Evolutionary conservation across 2,888 invertebrate species (phyloP).

Genomic region (Odontomyia ornata): DNA sequence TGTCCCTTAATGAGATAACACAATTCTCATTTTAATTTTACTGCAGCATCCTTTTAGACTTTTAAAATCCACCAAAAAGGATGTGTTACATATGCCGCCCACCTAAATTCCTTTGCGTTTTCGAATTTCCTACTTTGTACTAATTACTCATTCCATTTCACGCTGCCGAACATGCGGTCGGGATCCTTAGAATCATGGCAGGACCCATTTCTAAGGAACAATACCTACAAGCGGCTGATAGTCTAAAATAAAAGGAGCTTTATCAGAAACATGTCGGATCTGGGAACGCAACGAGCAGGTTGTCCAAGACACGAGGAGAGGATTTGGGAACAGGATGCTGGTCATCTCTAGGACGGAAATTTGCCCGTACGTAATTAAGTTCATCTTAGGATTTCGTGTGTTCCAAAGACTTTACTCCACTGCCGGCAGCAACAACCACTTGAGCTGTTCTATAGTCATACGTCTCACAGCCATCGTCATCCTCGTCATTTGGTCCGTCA

Average conservation of each 20-base stretch:
- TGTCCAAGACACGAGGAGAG: conserved; percentile 15
- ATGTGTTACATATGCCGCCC: too few species aligned
- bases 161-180: conserved; percentile 17
- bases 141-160: conserved; percentile 27
- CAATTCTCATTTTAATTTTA: too few species aligned
- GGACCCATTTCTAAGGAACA: conserved; percentile 23
- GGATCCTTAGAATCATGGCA: not conserved
- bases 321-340: conserved; percentile 34
- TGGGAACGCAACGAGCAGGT: conserved; percentile 18
- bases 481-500: conserved; percentile 32
- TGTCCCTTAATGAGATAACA: too few species aligned
- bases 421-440: conserved; percentile 41
- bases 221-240: conserved; percentile 4
- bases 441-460: conserved; percentile 14
- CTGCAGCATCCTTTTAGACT: too few species aligned
- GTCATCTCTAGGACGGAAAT: conserved; percentile 41
- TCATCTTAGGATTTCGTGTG: conserved; percentile 50
- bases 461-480: not conserved
- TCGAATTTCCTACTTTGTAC: conserved; percentile 16
- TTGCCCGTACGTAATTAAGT: conserved; percentile 49
- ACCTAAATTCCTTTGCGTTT: not conserved
- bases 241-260: not conserved
- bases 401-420: conserved; percentile 35
- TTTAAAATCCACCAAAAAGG: too few species aligned
- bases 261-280: conserved; percentile 15